A percentile compares a stretch with the other conserved stretches of the same genome.
These are phyloP conservation scores for Emys orbicularis DNA, from an alignment of 2,797 vertebrate species.

Conservation along the genomic window DNA sequence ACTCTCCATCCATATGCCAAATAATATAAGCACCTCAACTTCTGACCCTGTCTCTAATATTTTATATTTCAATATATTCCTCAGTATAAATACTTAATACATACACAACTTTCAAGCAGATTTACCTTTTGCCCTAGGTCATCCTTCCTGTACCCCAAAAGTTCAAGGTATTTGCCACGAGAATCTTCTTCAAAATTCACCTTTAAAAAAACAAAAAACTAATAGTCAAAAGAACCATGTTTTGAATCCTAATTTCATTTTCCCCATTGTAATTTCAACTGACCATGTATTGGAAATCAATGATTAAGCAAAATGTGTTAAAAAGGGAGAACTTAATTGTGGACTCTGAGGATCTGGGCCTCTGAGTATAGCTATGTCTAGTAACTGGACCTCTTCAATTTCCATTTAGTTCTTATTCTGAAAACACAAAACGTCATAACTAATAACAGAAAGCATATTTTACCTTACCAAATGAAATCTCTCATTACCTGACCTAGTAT, in stretches of 20 bases:
- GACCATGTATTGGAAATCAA: neutral
- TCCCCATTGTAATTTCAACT: neutral
- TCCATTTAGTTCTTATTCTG: neutral
- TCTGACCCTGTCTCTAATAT: neutral
- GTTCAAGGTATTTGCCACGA: constrained; percentile 92
- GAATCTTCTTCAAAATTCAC: constrained; percentile 95
- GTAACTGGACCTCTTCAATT: neutral
- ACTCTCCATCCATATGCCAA: neutral
- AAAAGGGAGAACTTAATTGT: neutral
- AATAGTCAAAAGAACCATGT: neutral
- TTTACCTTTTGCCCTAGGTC: constrained; percentile 92
- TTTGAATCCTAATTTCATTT: neutral
- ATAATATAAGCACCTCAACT: neutral
- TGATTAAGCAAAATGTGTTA: neutral
- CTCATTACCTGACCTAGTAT: neutral
- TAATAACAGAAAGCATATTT: neutral
- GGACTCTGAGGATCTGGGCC: neutral
- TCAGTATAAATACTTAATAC: neutral
- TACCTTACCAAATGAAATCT: neutral
- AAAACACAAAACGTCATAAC: neutral
- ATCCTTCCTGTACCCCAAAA: constrained; percentile 94
- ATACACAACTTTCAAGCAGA: neutral
- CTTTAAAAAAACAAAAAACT: constrained; percentile 78
- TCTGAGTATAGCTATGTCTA: neutral
- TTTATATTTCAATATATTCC: neutral